These are phyloP conservation scores for Euthynnus affinis DNA, from an alignment of 2,797 vertebrate genomes.

Conservation along the genomic window DNA sequence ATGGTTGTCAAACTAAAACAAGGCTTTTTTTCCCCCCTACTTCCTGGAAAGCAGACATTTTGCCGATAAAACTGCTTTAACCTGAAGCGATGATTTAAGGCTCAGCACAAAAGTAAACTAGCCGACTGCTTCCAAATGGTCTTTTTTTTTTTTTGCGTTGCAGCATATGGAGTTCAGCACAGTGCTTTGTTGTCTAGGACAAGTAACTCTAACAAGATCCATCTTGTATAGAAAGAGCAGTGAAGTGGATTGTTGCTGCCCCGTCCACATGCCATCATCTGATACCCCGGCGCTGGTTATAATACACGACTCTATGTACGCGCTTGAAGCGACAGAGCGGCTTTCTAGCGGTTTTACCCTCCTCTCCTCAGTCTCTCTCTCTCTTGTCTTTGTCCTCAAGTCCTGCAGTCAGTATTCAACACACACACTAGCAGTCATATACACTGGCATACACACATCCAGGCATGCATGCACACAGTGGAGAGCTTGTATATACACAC, in stretches of 20 bases:
- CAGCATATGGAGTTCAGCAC: slow-evolving; percentile 26
- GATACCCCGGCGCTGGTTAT: slow-evolving; percentile 48
- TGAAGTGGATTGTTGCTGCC: slow-evolving; percentile 65
- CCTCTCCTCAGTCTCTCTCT: slow-evolving; percentile 16
- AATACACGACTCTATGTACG: slow-evolving; percentile 34
- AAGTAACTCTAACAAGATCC: slow-evolving; percentile 69
- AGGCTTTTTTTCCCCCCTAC: slow-evolving; percentile 14
- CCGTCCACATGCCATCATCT: slow-evolving; percentile 59
- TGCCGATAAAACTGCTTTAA: slow-evolving; percentile 39
- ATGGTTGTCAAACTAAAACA: slow-evolving; percentile 41
- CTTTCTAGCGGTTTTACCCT: slow-evolving; percentile 52
- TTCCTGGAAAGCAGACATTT: slow-evolving; percentile 33
- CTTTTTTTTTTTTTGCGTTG: neutral
- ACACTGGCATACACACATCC: slow-evolving; percentile 45
- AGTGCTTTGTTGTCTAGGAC: slow-evolving; percentile 62
- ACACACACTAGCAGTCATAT: slow-evolving; percentile 60
- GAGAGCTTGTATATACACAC: slow-evolving; percentile 61
- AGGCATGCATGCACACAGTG: slow-evolving; percentile 60
- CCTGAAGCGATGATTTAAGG: slow-evolving; percentile 57
- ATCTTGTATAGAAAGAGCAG: slow-evolving; percentile 59
- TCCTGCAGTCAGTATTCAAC: slow-evolving; percentile 55
- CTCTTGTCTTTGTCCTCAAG: slow-evolving; percentile 56
- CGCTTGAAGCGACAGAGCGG: slow-evolving; percentile 24
- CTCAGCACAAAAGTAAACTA: slow-evolving; percentile 22
- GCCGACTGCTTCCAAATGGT: slow-evolving; percentile 36